Evolutionary conservation across 2,888 invertebrate genomes (phyloP), one percentile per base, ranked within the genome.

Genomic region (Caenorhabditis zanzibari): DNA sequence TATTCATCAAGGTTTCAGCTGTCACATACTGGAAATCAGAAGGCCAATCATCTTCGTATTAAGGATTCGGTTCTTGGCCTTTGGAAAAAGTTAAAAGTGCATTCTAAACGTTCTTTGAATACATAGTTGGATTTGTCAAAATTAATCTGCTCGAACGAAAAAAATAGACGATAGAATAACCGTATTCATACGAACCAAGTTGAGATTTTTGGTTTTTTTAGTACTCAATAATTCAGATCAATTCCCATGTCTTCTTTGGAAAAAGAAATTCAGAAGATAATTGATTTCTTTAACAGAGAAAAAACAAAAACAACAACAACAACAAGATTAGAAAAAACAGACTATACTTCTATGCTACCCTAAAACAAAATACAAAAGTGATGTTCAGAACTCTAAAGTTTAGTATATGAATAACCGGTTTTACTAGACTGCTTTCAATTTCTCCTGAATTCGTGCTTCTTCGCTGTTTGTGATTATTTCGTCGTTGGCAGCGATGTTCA

Each of bases 381-480:
- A n/a, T n/a, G n/a, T 26, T 26, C 14, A 14, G 19, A 49, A 24
- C 14, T 12, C 71, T 59, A 61, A 12, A 14, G 26, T 38, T 38
- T 14, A n/a, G 4, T 6, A 47, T 47, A 41, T 2, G 12, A 38
- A 35, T n/a, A 58, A 41, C 61, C 69, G 38, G 32, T 58, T 47
- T 22, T 19, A 68, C 12, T 58, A 6, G 5, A 52, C 35, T 19
- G 22, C 24, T 47, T 71, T 83, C 2, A 83, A 64, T 47, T 79
- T 79, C 24, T 76, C 26, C n/a, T 81, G 74, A 41, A 84, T 81
- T 52, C 54, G 44, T 19, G 84, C 66, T 32, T 77, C 84, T 24
- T 85, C 85, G 24, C 82, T 83, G 35, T 66, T 24, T 6, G 81
- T 83, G 9, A 81, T 81, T 12, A 85, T 85, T 10, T 73, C 73